These are phyloP conservation scores for Theristicus caerulescens DNA, from an alignment of 2,113 vertebrate genomes.

Conservation along the genomic window DNA sequence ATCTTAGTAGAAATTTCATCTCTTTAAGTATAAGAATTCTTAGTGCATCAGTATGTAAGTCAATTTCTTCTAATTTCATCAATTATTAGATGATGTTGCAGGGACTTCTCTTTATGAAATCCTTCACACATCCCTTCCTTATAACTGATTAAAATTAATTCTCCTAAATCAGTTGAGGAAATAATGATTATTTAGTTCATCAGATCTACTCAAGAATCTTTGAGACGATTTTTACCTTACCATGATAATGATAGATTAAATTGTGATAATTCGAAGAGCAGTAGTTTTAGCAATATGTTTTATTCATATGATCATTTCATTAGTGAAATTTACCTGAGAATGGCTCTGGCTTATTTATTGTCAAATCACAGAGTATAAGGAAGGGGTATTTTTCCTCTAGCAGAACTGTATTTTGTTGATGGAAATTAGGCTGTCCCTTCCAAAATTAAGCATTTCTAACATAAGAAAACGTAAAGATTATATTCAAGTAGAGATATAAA, in stretches of 20 bases:
- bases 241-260: not conserved
- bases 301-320: not conserved
- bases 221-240: not conserved
- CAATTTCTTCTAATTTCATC: not conserved
- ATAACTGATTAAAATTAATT: not conserved
- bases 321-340: not conserved
- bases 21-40: not conserved
- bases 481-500: not conserved
- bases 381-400: constrained; percentile 9
- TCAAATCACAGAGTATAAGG: constrained; percentile 13
- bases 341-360: not conserved
- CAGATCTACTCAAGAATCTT: not conserved
- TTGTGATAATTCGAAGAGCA: not conserved
- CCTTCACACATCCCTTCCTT: constrained; percentile 38
- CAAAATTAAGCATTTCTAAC: not conserved
- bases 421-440: not conserved
- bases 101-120: not conserved
- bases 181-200: not conserved
- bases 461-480: not conserved
- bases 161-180: not conserved
- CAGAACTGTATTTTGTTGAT: not conserved
- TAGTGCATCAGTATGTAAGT: not conserved
- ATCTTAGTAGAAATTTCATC: not conserved
- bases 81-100: not conserved
- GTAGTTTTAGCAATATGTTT: not conserved